phyloP scores from a whole-genome alignment of 2,888 invertebrate species.

The Cacoxenus indagator region DNA sequence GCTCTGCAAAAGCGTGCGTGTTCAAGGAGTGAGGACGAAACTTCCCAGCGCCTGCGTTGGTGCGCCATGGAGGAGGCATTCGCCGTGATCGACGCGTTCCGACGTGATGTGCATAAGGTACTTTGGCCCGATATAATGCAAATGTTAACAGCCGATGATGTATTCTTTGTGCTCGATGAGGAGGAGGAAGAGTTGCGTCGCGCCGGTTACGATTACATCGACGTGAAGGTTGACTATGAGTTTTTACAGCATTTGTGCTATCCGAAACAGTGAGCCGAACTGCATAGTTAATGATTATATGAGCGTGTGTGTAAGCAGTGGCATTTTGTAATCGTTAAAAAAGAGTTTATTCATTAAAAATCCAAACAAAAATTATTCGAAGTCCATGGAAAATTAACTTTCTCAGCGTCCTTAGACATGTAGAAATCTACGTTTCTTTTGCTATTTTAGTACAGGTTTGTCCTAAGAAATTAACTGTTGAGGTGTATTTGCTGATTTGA shows the following conservation, averaged over 20 bases:
- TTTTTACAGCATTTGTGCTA: conserved; percentile 30
- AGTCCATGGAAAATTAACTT: too few species aligned
- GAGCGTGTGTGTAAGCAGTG: neutral
- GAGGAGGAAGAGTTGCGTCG: conserved; percentile 31
- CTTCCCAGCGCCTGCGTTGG: neutral
- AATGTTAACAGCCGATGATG: neutral
- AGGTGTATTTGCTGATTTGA: too few species aligned
- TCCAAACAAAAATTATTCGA: neutral
- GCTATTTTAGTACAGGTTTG: too few species aligned
- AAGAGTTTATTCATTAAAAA: too few species aligned
- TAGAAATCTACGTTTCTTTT: too few species aligned
- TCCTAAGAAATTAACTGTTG: too few species aligned
- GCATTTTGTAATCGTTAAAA: neutral
- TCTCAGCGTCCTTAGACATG: too few species aligned
- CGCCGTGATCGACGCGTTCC: conserved; percentile 37
- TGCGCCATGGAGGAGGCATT: conserved; percentile 25
- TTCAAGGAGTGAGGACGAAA: conserved; percentile 2
- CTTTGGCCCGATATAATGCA: conserved; percentile 25
- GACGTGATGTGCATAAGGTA: conserved; percentile 35
- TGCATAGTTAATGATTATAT: neutral
- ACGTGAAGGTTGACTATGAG: neutral
- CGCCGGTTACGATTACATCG: conserved; percentile 32
- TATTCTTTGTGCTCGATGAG: conserved; percentile 27
- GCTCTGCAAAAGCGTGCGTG: conserved; percentile 22
- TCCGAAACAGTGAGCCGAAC: conserved; percentile 14